These are phyloP conservation scores for Lindbergichthys nudifrons DNA, from an alignment of 2,797 vertebrate genomes.

Conservation along the genomic window DNA sequence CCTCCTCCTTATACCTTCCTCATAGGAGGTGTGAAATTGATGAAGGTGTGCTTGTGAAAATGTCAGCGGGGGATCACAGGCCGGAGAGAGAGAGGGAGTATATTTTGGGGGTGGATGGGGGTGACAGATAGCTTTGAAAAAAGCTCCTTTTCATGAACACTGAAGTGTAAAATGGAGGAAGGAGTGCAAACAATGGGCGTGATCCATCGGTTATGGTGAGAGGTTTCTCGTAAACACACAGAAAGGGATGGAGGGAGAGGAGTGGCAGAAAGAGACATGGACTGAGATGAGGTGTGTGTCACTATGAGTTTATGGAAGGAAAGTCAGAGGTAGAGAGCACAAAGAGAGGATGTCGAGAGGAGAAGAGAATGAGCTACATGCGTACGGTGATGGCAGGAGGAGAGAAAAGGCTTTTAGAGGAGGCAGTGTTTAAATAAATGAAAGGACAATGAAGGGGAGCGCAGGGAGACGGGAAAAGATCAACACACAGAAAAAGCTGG, in stretches of 20 bases:
- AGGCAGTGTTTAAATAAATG: constrained; percentile 52
- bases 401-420: constrained; percentile 47
- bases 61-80: constrained; percentile 71
- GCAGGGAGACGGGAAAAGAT: constrained; percentile 17
- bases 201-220: constrained; percentile 75
- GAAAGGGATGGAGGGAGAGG: no score
- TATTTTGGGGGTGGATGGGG: constrained; percentile 46
- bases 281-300: constrained; percentile 53
- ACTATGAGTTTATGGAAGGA: constrained; percentile 47
- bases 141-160: constrained; percentile 79
- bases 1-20: constrained; percentile 51
- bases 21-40: constrained; percentile 76
- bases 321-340: constrained; percentile 36
- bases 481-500: constrained; percentile 21
- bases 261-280: constrained; percentile 17
- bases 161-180: constrained; percentile 82
- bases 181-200: constrained; percentile 71
- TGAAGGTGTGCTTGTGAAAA: constrained; percentile 79
- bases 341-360: constrained; percentile 24
- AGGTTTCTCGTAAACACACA: constrained; percentile 69
- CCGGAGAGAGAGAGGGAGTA: constrained; percentile 38
- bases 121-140: constrained; percentile 66
- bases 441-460: constrained; percentile 41
- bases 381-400: constrained; percentile 33
- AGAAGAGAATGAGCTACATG: constrained; percentile 12